Percentiles rank a stretch among this genome's conserved stretches.
Evolutionary conservation across 1,140 invertebrate species (phyloP).

Genomic region (Aplysia californica): DNA sequence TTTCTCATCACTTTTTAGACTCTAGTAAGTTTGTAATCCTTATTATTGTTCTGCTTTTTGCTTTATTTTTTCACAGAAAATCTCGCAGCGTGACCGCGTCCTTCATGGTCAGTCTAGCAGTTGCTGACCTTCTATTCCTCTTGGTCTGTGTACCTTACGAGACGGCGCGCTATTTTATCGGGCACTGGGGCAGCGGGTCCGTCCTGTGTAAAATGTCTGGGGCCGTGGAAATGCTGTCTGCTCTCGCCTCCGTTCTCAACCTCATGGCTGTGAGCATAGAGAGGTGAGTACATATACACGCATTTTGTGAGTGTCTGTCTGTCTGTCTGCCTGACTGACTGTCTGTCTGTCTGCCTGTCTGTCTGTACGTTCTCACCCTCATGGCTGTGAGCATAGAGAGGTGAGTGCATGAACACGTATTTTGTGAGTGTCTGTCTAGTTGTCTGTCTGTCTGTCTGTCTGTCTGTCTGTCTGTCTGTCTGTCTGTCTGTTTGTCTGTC

Average conservation of each 20-base stretch:
- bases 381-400: no score
- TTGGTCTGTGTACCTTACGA: slow-evolving; percentile 88
- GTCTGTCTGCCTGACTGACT: not conserved
- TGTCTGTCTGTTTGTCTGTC: not conserved
- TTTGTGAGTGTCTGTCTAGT: not conserved
- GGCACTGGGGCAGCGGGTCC: slow-evolving; percentile 80
- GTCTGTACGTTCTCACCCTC: not conserved
- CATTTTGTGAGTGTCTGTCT: no score
- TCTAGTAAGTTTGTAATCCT: not conserved
- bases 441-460: not conserved
- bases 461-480: not conserved
- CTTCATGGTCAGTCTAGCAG: slow-evolving; percentile 90
- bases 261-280: slow-evolving; percentile 63
- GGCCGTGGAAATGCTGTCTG: slow-evolving; percentile 55
- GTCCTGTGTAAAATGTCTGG: slow-evolving; percentile 67
- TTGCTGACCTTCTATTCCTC: slow-evolving; percentile 91
- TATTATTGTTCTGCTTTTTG: not conserved
- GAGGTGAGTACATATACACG: slow-evolving; percentile 54
- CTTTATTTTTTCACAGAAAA: slow-evolving; percentile 80
- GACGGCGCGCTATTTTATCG: slow-evolving; percentile 88
- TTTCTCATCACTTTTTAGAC: no score
- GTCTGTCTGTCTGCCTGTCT: not conserved
- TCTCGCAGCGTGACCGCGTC: slow-evolving; percentile 93
- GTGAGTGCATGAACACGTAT: not conserved
- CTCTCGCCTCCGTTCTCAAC: slow-evolving; percentile 59